Conservation (phyloP, 2,888 invertebrate species). For the Heterodera filipjevi region DNA sequence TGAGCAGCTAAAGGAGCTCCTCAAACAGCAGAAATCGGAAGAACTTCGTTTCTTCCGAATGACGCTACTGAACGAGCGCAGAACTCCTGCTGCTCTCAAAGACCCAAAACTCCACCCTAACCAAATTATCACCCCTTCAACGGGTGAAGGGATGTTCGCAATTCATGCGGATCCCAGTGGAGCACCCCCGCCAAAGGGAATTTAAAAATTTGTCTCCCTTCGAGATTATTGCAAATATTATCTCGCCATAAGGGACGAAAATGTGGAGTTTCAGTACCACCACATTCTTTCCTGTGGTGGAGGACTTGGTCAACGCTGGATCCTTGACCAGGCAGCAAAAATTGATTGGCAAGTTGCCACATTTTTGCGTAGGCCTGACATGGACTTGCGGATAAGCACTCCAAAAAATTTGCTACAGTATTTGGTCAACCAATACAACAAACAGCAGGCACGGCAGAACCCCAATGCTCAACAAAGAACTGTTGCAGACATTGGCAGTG, state of each 20-base stretch:
- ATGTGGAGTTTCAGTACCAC: background rate
- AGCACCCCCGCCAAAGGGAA: background rate
- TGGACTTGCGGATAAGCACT: background rate
- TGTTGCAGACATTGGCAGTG: constrained; percentile 1
- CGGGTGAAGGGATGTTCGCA: constrained; percentile 4
- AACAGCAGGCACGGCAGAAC: background rate
- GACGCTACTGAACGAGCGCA: background rate
- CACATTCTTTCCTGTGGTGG: constrained; percentile 5
- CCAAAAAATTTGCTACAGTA: background rate
- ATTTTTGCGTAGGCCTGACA: background rate
- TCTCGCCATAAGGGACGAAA: background rate
- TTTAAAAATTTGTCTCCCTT: background rate
- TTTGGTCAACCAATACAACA: background rate
- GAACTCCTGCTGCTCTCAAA: background rate
- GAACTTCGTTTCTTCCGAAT: background rate
- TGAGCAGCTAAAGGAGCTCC: background rate
- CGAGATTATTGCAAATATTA: constrained; percentile 1
- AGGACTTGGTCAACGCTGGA: background rate
- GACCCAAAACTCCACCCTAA: background rate
- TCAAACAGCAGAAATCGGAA: background rate
- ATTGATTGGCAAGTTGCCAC: constrained; percentile 2
- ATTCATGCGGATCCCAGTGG: constrained; percentile 5
- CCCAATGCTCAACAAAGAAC: background rate
- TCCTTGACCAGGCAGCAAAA: constrained; percentile 1
- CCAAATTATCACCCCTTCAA: background rate